Percentiles rank a stretch among this genome's conserved stretches.
Conservation (phyloP, 2,113 vertebrate genomes). For the Pelecanoides urinatrix region DNA sequence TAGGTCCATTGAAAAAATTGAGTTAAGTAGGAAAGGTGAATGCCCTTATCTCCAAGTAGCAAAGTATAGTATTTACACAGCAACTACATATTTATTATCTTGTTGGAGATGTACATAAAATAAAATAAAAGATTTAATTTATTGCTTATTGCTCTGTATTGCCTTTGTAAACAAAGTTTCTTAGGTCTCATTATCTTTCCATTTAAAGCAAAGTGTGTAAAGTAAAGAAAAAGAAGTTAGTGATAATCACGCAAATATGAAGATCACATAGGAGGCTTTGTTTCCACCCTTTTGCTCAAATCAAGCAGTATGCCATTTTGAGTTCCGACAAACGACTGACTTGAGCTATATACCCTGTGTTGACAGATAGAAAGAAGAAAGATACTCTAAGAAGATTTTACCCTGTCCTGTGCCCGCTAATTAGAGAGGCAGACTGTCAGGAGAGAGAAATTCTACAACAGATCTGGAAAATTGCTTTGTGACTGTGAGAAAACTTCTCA, state of each 20-base stretch:
- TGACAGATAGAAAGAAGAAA: neutral
- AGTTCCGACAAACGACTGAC: neutral
- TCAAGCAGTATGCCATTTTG: neutral
- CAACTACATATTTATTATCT: neutral
- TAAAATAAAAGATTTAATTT: neutral
- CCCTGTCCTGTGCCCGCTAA: neutral
- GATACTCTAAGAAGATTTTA: neutral
- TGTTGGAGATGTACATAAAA: neutral
- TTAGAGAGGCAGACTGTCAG: neutral
- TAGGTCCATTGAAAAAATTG: neutral
- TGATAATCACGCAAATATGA: neutral
- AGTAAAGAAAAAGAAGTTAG: neutral
- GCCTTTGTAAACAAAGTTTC: neutral
- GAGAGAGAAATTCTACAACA: neutral
- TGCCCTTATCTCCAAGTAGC: neutral
- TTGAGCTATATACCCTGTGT: neutral
- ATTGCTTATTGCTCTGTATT: neutral
- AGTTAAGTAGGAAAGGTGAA: neutral
- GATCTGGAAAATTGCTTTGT: neutral
- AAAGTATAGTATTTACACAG: neutral
- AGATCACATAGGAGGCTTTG: neutral
- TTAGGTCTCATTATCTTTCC: neutral
- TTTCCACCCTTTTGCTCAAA: neutral
- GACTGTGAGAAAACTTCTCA: neutral
- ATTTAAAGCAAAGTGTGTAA: neutral